Evolutionary conservation across 2,113 vertebrate genomes (phyloP).

Genomic region (Tragelaphus buxtoni): DNA sequence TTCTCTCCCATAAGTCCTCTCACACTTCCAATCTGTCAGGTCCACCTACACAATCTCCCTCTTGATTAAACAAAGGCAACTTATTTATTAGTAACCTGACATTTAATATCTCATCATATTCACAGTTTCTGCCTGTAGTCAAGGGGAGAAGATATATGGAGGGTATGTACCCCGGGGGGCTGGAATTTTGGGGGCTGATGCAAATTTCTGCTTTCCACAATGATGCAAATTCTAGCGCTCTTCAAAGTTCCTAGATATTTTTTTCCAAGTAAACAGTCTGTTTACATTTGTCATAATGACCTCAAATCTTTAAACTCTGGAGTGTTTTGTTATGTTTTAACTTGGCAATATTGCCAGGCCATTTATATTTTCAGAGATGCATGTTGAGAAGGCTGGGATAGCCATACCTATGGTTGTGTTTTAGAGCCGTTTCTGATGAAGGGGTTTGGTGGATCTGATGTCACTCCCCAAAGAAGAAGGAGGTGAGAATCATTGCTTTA

Average conservation of each 20-base stretch:
- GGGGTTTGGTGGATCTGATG: not conserved
- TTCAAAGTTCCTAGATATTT: not conserved
- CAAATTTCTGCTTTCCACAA: not conserved
- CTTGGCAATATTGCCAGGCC: not conserved
- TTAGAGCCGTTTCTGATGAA: not conserved
- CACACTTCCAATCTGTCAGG: not conserved
- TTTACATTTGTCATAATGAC: conserved; percentile 11
- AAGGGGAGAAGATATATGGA: not conserved
- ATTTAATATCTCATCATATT: not conserved
- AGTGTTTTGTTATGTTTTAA: not conserved
- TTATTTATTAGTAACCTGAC: not conserved
- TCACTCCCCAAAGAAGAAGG: not conserved
- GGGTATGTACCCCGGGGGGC: not conserved
- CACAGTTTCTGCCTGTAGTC: not conserved
- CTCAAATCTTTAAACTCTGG: not conserved
- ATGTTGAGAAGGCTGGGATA: not conserved
- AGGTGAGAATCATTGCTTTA: not conserved
- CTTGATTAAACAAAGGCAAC: not conserved
- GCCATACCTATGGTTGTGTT: not conserved
- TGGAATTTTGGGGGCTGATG: not conserved
- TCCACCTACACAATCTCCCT: not conserved
- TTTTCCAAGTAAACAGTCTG: not conserved
- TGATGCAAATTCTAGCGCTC: not conserved
- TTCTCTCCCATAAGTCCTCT: not conserved
- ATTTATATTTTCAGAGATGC: not conserved